These are phyloP conservation scores for Florisuga fusca DNA, from an alignment of 2,797 vertebrate species.

Conservation along the genomic window DNA sequence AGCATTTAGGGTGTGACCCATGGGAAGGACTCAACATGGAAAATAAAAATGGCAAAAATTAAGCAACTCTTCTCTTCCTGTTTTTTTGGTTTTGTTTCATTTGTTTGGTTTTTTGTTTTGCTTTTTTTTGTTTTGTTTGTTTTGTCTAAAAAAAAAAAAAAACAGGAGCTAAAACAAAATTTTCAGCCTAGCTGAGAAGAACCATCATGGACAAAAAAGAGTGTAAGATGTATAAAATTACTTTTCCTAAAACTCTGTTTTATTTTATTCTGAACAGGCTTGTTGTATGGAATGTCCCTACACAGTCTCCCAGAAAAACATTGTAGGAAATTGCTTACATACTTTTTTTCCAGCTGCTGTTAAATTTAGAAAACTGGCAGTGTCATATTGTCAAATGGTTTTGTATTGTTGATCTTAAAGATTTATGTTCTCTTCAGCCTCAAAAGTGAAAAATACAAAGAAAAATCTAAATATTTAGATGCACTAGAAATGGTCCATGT, in stretches of 20 bases:
- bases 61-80: not conserved
- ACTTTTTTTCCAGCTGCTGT: constrained; percentile 6
- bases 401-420: not conserved
- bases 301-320: not conserved
- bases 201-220: not conserved
- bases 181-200: not conserved
- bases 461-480: not conserved
- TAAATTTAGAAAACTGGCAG: not conserved
- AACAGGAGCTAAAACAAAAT: not conserved
- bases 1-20: not conserved
- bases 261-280: not conserved
- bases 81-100: not conserved
- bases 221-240: not conserved
- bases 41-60: not conserved
- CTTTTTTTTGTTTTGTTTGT: too few species aligned
- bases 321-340: constrained; percentile 16
- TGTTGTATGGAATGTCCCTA: not conserved
- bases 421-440: not conserved
- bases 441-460: not conserved
- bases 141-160: too few species aligned
- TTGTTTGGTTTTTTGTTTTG: too few species aligned
- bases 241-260: constrained; percentile 8
- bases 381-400: not conserved
- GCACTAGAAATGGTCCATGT: not conserved
- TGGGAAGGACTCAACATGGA: not conserved